phyloP scores from a whole-genome alignment of 2,113 vertebrate species.

The Macaca mulatta region DNA sequence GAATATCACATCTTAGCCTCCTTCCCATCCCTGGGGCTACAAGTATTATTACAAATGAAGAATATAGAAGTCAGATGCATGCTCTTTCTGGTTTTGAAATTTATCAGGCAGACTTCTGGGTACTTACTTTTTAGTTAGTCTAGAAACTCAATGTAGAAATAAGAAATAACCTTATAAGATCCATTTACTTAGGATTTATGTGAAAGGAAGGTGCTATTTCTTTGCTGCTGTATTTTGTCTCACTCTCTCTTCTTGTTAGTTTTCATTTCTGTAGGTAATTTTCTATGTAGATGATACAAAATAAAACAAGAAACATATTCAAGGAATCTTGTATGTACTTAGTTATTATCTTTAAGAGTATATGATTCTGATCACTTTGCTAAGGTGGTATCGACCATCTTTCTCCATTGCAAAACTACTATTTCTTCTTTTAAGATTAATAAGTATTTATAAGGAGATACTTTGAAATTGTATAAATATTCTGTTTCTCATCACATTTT shows the following conservation, averaged over 20 bases:
- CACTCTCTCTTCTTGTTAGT: constrained; percentile 22
- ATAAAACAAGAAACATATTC: not conserved
- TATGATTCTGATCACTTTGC: not conserved
- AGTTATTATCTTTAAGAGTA: constrained; percentile 4
- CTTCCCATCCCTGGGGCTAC: rapidly evolving
- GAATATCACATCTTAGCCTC: not conserved
- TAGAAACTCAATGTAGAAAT: constrained; percentile 38
- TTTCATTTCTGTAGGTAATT: constrained; percentile 45
- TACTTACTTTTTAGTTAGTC: not conserved
- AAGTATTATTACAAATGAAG: not conserved
- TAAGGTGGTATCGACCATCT: not conserved
- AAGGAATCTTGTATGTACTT: constrained; percentile 3
- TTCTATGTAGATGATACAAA: constrained; percentile 4
- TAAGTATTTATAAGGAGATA: not conserved
- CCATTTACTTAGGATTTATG: constrained; percentile 44
- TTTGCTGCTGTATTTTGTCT: constrained; percentile 53
- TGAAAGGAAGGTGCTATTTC: constrained; percentile 57
- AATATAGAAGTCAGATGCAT: not conserved
- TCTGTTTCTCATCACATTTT: not conserved
- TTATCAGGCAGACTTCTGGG: not conserved
- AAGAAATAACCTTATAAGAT: constrained; percentile 64
- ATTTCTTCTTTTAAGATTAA: not conserved
- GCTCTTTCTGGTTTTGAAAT: not conserved
- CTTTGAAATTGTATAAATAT: not conserved
- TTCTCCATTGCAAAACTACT: not conserved